phyloP scores from a whole-genome alignment of 2,888 invertebrate species.

The Fissipunctia ypsillon region DNA sequence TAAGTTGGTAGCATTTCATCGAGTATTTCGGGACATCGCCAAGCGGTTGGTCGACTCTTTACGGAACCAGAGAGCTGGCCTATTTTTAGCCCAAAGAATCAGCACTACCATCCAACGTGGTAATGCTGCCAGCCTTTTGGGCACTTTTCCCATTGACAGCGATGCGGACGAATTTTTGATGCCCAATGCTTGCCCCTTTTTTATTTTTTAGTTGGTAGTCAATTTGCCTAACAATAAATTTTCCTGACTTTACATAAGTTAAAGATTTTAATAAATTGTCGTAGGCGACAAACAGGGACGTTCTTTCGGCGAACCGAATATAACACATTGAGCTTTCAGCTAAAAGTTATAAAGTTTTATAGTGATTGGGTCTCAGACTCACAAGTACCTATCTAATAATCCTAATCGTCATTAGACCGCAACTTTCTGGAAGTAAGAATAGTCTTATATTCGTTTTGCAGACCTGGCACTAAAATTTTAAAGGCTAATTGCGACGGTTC shows the following conservation, averaged over 20 bases:
- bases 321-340: not conserved
- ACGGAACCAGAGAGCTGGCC: no score
- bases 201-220: no score
- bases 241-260: no score
- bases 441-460: not conserved
- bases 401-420: not conserved
- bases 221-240: no score
- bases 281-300: not conserved
- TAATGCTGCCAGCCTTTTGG: no score
- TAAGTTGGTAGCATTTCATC: not conserved
- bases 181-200: no score
- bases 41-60: no score
- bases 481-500: not conserved
- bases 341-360: slow-evolving; percentile 13
- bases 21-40: no score
- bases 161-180: no score
- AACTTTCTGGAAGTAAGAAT: not conserved
- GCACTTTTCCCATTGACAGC: no score
- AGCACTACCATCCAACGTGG: no score
- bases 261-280: not conserved
- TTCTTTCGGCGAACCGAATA: not conserved
- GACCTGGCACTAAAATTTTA: not conserved
- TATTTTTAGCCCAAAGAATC: no score
- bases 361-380: slow-evolving; percentile 1
- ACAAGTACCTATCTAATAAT: not conserved